Evolutionary conservation across 2,797 vertebrate genomes (phyloP), one percentile per base, ranked within the genome.

Genomic region (Neostethus bicornis): DNA sequence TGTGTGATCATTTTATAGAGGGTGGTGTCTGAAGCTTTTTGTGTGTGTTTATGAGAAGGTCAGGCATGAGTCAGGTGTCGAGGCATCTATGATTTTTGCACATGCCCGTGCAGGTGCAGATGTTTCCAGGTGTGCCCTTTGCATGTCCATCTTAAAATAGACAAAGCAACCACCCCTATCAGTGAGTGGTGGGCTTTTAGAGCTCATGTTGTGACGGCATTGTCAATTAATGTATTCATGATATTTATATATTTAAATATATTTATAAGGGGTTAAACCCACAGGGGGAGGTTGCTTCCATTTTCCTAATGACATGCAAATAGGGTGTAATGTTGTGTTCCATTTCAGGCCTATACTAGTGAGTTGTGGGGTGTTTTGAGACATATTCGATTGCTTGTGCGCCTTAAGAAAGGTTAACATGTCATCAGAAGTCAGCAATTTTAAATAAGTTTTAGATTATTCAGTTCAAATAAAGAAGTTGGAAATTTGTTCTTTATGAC

Each of bases 181-280:
- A 55, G 42, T 59, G 51, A 14, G 25, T 41, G 26, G 59, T 24
- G 26, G 74, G 77, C 66, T 85, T 88, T 85, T 83, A 86, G 73
- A 55, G 66, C 69, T 53, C 67, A 52, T 75, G 46, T 80, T 77
- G 72, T 66, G 70, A 80, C 76, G 75, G 44, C 77, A 75, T 70
- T 85, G 70, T 66, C 82, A 86, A 91, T 91, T 88, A 86, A 91
- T 89, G 82, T 89, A 91, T 92, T 91, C 89, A 91, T 91, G 84
- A 91, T 89, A 92, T 91, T 90, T 90, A 92, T 91, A 87, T 90
- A 92, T 91, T 91, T 89, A 91, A 92, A 92, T 91, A 89, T 91
- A 91, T 92, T 92, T 91, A 92, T 92, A 87, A 90, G 89, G 76
- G 78, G 81, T 87, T 85, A 87, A 87, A 86, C 75, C 91, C 89